phyloP scores from a whole-genome alignment of 2,888 invertebrate species.

The Lamellibrachia columna region DNA sequence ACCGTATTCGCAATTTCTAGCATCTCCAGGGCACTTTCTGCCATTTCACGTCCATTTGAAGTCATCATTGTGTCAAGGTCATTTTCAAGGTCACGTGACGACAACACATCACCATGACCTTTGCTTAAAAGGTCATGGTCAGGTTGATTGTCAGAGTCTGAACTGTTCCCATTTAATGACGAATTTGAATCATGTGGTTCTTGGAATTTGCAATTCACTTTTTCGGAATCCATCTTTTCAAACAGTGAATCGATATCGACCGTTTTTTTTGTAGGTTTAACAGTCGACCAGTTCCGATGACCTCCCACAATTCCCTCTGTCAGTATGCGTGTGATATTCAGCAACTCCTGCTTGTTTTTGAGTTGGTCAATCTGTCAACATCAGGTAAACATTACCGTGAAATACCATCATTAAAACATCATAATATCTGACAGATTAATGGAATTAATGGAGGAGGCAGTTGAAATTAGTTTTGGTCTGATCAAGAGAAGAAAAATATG shows the following conservation, averaged over 20 bases:
- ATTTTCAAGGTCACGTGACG: neutral
- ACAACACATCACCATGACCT: too few species aligned
- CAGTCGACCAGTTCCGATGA: neutral
- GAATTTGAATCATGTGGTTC: neutral
- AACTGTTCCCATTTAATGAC: neutral
- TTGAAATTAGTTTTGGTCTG: too few species aligned
- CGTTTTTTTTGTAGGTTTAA: conserved; percentile 24
- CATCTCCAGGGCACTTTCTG: neutral
- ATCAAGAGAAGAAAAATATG: too few species aligned
- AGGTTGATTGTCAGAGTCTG: neutral
- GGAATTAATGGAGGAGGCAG: too few species aligned
- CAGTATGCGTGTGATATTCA: conserved; percentile 77
- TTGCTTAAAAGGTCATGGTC: neutral
- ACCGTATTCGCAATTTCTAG: neutral
- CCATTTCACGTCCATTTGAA: neutral
- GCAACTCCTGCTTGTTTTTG: conserved; percentile 73
- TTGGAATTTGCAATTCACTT: neutral
- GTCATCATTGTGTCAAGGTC: neutral
- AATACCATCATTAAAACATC: conserved; percentile 20
- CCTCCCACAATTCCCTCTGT: conserved; percentile 70
- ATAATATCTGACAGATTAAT: too few species aligned
- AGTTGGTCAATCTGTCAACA: conserved; percentile 76
- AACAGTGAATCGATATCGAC: conserved; percentile 24
- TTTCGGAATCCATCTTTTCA: conserved; percentile 29
- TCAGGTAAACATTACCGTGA: neutral